These are phyloP conservation scores for Sphinx pinastri DNA, from an alignment of 2,888 invertebrate species.

Conservation along the genomic window DNA sequence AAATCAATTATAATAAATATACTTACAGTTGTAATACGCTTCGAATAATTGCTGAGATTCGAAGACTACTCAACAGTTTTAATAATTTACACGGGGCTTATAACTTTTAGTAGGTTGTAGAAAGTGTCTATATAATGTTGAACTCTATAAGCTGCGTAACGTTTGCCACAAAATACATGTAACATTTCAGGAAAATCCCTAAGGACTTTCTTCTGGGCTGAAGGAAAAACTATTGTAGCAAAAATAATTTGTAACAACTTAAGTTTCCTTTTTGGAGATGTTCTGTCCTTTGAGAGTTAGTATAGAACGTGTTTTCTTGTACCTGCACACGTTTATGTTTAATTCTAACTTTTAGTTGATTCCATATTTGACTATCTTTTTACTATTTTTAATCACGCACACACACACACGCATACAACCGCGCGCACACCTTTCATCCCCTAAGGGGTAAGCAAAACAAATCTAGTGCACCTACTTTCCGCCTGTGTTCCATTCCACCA, in stretches of 20 bases:
- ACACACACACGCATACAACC: too few relatives aligned
- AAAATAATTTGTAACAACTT: constrained; percentile 3
- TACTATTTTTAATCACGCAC: too few relatives aligned
- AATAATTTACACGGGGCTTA: neutral
- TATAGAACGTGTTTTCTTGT: neutral
- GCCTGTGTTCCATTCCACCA: too few relatives aligned
- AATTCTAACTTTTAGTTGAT: neutral
- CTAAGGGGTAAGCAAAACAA: too few relatives aligned
- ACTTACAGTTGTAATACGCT: too few relatives aligned
- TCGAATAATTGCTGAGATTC: too few relatives aligned
- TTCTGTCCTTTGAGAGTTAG: neutral
- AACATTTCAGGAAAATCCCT: neutral
- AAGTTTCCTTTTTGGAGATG: neutral
- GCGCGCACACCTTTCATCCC: too few relatives aligned
- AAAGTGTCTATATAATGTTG: neutral
- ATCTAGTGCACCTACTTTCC: too few relatives aligned
- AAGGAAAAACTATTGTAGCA: neutral
- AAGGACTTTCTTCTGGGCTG: neutral
- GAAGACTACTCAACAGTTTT: neutral
- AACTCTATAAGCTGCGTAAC: neutral
- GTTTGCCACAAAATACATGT: neutral
- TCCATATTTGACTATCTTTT: neutral
- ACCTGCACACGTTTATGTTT: neutral
- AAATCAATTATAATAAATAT: too few relatives aligned
- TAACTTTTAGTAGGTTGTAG: neutral